Evolutionary conservation across 1,140 invertebrate genomes (phyloP), one percentile per base, ranked within the genome.

Genomic region (Pachypeltis micranthus): DNA sequence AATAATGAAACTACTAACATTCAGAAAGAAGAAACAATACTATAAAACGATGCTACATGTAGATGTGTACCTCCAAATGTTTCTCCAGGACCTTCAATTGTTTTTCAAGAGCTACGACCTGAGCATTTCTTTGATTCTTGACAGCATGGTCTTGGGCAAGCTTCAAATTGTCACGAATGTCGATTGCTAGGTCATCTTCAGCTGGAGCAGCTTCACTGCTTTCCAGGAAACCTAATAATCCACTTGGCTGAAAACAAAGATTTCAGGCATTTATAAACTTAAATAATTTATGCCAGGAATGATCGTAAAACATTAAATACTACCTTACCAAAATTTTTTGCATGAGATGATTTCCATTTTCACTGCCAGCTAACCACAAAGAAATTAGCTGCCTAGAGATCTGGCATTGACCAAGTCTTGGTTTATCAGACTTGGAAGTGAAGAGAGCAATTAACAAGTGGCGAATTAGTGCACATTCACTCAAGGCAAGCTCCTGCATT

Each of bases 281-380:
- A 19, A 54, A 24, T 19, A 10, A 10, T 12, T 54, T 16, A 59
- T 34, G 3, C 27, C 14, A 25, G 31, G 16, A 2, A 29, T 31
- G 19, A 61, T 27, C 12, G 24, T 29, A 23, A 63, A 27, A 25
- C 44, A 16, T 12, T 21, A 59, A 31, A 31, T 31, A 44, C 29
- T 26, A 60, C 63, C 63, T 76, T 78, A 95, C 93, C 83, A 98
- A 82, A 62, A 96, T 92, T 72, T 95, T 78, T 68, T 84, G 83
- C 2, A 99, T 79, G 16, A 99, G 76, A 27, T 88, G 86, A 80
- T 92, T 88, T 0, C 95, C 93, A 23, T 87, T 90, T 21, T 89
- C 86, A 78, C 98, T 94, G 56, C 92, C 92, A 14, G 91, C 94
- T 0, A 96, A 83, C 96, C 96, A 99, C n/a, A 99, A 79, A 19